Percentiles rank a stretch among this genome's conserved stretches.
Evolutionary conservation across 2,888 invertebrate species (phyloP).

Genomic region (Rutpela maculata): DNA sequence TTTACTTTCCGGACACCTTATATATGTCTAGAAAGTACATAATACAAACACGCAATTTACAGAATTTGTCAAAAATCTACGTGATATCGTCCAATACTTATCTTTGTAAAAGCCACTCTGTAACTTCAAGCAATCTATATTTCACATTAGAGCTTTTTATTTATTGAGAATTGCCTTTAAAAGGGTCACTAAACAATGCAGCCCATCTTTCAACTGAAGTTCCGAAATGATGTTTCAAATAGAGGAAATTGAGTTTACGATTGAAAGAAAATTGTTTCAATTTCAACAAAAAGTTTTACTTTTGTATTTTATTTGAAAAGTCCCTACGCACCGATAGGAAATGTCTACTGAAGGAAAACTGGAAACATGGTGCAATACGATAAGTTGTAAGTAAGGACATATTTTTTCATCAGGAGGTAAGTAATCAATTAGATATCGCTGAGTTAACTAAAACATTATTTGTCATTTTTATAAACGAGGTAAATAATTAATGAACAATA

Average conservation of each 20-base stretch:
- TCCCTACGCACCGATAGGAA: not conserved
- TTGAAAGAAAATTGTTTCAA: constrained; percentile 57
- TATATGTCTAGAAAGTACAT: no score
- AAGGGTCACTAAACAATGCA: constrained; percentile 37
- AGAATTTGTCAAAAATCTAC: no score
- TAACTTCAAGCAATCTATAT: not conserved
- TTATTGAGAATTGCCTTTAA: constrained; percentile 13
- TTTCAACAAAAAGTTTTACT: constrained; percentile 41
- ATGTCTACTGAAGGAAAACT: not conserved
- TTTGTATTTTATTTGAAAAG: constrained; percentile 33
- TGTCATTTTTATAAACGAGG: no score
- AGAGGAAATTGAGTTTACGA: constrained; percentile 58
- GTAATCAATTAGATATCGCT: no score
- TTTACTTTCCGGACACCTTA: no score
- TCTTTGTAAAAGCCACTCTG: not conserved
- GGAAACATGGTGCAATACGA: not conserved
- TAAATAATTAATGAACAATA: no score
- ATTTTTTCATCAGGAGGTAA: no score
- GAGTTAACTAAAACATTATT: no score
- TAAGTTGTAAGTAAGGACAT: not conserved
- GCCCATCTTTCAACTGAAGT: constrained; percentile 44
- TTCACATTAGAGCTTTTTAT: constrained; percentile 17
- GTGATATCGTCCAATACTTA: no score
- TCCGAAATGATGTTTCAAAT: constrained; percentile 56
- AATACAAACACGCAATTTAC: not conserved